These are phyloP conservation scores for Drosophila leontia DNA, from an alignment of 1,140 invertebrate species.

Conservation along the genomic window DNA sequence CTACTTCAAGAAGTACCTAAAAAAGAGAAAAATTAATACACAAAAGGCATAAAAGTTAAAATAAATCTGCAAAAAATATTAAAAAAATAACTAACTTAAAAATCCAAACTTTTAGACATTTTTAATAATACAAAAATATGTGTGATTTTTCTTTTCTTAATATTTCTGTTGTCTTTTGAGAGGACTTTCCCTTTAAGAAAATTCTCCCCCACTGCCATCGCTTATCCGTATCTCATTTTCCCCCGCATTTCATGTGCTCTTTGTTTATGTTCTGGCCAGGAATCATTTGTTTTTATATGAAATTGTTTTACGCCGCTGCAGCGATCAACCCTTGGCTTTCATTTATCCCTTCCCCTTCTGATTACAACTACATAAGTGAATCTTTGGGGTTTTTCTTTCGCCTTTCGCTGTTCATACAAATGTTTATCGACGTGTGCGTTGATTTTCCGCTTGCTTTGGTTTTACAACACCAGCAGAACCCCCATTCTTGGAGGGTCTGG, in stretches of 20 bases:
- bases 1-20: no score
- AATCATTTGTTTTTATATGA: slow-evolving; percentile 68
- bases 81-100: background rate
- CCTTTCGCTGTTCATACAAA: slow-evolving; percentile 61
- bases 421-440: slow-evolving; percentile 76
- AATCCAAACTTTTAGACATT: background rate
- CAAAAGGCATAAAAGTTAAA: no score
- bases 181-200: background rate
- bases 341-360: background rate
- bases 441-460: slow-evolving; percentile 80
- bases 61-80: background rate
- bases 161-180: background rate
- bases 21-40: no score
- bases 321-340: slow-evolving; percentile 14
- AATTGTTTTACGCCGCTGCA: slow-evolving; percentile 58
- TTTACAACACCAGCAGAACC: slow-evolving; percentile 54
- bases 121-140: background rate
- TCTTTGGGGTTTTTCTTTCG: slow-evolving; percentile 26
- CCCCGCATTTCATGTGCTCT: slow-evolving; percentile 6
- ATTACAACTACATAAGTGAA: slow-evolving; percentile 53
- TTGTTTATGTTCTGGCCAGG: slow-evolving; percentile 47
- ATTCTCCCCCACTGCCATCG: background rate
- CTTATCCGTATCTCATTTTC: background rate
- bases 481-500: slow-evolving; percentile 29
- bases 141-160: background rate